phyloP scores from a whole-genome alignment of 2,113 vertebrate species.

The Menidia beryllina region DNA sequence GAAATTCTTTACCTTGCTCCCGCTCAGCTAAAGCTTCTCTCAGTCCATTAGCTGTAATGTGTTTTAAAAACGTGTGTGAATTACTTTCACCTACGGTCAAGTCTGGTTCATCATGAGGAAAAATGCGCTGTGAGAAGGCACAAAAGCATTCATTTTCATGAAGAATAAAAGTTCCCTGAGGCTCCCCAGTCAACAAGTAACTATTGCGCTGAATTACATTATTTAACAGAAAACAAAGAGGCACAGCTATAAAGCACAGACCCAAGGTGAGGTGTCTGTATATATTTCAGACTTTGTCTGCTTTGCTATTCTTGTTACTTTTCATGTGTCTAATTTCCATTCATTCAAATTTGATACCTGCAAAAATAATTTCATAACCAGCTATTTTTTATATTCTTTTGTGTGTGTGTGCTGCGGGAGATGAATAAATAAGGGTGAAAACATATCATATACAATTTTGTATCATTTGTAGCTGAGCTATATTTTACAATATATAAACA shows the following conservation, averaged over 20 bases:
- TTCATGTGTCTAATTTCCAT: neutral
- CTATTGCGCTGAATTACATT: conserved; percentile 2
- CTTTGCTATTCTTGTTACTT: conserved; percentile 4
- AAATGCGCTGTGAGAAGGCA: neutral
- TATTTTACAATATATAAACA: conserved; percentile 36
- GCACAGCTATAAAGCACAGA: neutral
- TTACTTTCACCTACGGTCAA: conserved; percentile 30
- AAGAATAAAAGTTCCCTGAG: conserved; percentile 21
- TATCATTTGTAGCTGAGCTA: conserved; percentile 23
- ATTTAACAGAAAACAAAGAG: conserved; percentile 17
- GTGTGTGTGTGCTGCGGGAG: conserved; percentile 16
- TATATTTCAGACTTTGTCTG: conserved; percentile 4
- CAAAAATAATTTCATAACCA: conserved; percentile 7
- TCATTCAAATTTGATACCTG: conserved; percentile 16
- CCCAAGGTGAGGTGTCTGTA: conserved; percentile 18
- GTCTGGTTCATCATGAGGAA: conserved; percentile 7
- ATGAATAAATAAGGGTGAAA: conserved; percentile 15
- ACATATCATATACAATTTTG: too few species aligned
- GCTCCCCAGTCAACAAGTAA: neutral
- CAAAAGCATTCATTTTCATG: conserved; percentile 23
- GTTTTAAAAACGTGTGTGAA: conserved; percentile 21
- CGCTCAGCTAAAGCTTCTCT: conserved; percentile 10
- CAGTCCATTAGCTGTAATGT: conserved; percentile 18
- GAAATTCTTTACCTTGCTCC: conserved; percentile 7
- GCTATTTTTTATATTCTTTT: neutral